Conservation (phyloP, 2,113 vertebrate species). For the Hiodon tergisus region DNA sequence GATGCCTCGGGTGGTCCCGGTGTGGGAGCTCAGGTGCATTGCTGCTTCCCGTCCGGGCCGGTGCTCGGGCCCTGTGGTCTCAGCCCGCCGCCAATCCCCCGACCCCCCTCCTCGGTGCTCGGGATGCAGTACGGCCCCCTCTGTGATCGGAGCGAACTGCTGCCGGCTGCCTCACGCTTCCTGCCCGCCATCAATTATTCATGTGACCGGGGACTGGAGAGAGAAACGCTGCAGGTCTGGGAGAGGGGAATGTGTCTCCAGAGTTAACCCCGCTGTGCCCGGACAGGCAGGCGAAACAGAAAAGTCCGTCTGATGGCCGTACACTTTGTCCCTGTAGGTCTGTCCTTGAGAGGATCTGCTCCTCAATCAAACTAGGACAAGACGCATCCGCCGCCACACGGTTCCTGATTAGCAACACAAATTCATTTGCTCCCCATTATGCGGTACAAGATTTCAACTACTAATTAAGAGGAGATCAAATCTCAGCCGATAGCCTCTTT, state of each 20-base stretch:
- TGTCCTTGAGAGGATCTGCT: background rate
- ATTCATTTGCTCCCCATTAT: background rate
- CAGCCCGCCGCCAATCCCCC: too few relatives aligned
- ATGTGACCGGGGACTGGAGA: slow-evolving; percentile 26
- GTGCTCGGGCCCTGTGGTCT: background rate
- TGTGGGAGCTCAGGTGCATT: slow-evolving; percentile 41
- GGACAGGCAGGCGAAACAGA: background rate
- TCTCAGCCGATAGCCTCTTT: background rate
- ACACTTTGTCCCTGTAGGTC: background rate
- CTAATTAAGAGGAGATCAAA: background rate
- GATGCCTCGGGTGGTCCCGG: background rate
- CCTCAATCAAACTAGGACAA: too few relatives aligned
- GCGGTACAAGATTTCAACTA: background rate
- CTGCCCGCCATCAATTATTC: slow-evolving; percentile 68
- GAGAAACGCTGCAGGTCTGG: background rate
- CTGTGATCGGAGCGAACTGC: slow-evolving; percentile 26
- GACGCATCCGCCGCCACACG: background rate
- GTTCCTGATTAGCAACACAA: background rate
- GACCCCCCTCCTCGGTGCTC: background rate
- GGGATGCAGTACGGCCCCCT: background rate
- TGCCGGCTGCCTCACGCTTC: slow-evolving; percentile 47
- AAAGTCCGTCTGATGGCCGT: background rate
- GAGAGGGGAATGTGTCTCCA: background rate
- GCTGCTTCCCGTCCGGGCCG: too few relatives aligned
- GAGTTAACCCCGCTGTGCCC: background rate